Base-by-base conservation (phyloP, 2,113 vertebrate species). In the Amblyopsis rosae region DNA sequence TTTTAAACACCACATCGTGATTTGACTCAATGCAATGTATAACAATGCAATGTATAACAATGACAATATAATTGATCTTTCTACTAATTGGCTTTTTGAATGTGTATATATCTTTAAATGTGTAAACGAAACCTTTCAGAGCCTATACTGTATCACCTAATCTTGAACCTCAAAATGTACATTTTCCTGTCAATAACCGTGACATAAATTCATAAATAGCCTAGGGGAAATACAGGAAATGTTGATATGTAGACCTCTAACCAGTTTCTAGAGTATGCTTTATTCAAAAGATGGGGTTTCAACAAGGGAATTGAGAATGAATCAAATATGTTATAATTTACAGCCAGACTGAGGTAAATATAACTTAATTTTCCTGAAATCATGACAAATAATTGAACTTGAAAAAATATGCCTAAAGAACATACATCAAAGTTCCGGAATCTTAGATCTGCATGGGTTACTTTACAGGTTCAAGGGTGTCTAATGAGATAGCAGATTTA, bases 371-470 rank as follows among this genome's bases (percentile, higher is more conserved):
- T 64, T 78, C 76, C 73, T 76, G 74, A 70, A 77, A 87, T 90
- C 76, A 74, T 75, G 72, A 76, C 26, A 60, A 84, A 90, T 89
- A 88, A 86, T 86, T 82, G 74, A 72, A 72, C 75, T 88, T 76
- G 41, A 48, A 11, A 48, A n/a, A 58, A 48, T 46, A n/a, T n/a
- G 86, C 85, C 88, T 70, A 35, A 46, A 87, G 86, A n/a, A n/a
- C n/a, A n/a, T 73, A 85, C 84, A 87, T 90, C 87, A 88, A 87
- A 89, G 84, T 82, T 81, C 59, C 71, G 76, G 79, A 75, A 79
- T 77, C 64, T 67, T 45, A 78, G 79, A 88, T 86, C 76, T 86
- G 26, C 26, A 26, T 2, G 19, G 85, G 83, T 85, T 85, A 76
- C 74, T 81, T 79, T 58, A 71, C 58, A 60, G 70, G 82, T 82